Percentiles rank a stretch among this genome's conserved stretches.
These are phyloP conservation scores for Hyphantria cunea DNA, from an alignment of 1,140 invertebrate genomes.

Conservation along the genomic window DNA sequence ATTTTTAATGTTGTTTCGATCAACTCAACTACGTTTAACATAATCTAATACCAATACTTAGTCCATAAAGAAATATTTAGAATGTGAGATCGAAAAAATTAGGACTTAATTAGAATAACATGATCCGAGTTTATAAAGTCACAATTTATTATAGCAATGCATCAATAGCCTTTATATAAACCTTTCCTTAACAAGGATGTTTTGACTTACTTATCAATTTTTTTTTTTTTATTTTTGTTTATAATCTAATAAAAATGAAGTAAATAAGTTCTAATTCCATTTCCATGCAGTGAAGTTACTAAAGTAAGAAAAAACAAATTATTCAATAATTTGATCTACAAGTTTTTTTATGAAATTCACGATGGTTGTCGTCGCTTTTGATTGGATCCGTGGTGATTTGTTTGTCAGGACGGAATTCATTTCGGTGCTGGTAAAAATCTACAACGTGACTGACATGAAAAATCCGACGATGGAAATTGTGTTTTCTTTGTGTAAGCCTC, in stretches of 20 bases:
- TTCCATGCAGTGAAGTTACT: constrained; percentile 7
- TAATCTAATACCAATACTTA: no score
- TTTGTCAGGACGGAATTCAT: constrained; percentile 57
- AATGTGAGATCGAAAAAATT: no score
- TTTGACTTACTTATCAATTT: no score
- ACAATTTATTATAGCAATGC: no score
- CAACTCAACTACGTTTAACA: constrained; percentile 8
- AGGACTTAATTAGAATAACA: no score
- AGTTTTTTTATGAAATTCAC: constrained; percentile 40
- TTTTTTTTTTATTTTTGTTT: no score
- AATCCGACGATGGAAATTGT: constrained; percentile 52
- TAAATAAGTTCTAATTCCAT: neutral
- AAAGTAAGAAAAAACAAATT: constrained; percentile 1
- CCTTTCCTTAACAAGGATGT: no score
- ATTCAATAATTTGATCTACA: constrained; percentile 12
- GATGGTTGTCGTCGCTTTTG: constrained; percentile 44
- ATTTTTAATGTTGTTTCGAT: neutral
- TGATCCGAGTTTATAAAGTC: no score
- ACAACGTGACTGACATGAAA: constrained; percentile 60
- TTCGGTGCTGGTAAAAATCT: constrained; percentile 51
- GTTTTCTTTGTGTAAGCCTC: constrained; percentile 52
- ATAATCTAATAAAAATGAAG: no score
- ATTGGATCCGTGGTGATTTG: constrained; percentile 57
- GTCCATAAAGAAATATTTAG: no score
- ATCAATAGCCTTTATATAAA: no score